A percentile compares a stretch with the other conserved stretches of the same genome.
Conservation (phyloP, 2,888 invertebrate genomes). For the Melinaea marsaeus region DNA sequence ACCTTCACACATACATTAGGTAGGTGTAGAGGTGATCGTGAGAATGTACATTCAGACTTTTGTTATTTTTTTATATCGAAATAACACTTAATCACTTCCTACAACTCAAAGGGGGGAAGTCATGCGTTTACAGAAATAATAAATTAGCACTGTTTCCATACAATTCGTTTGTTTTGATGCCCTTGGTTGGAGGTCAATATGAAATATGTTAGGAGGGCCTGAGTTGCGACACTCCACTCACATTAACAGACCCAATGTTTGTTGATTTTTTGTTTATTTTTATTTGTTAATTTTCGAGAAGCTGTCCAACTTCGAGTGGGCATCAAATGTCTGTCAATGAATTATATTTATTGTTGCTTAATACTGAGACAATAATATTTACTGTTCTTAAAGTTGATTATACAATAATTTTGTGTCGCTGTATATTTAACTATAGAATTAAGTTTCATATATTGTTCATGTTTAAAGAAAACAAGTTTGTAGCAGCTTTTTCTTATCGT, state of each 20-base stretch:
- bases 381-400: neutral
- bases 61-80: constrained; percentile 67
- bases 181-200: constrained; percentile 69
- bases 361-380: constrained; percentile 22
- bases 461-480: constrained; percentile 1
- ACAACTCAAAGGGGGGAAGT: constrained; percentile 74
- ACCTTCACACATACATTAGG: constrained; percentile 54
- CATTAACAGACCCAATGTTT: constrained; percentile 59
- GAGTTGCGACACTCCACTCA: constrained; percentile 57
- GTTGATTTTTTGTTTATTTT: constrained; percentile 42
- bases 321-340: constrained; percentile 45
- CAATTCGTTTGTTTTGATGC: constrained; percentile 48
- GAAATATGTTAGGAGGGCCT: constrained; percentile 53
- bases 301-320: constrained; percentile 57
- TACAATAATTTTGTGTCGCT: neutral
- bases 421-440: neutral
- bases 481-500: constrained; percentile 1
- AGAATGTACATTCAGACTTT: constrained; percentile 62
- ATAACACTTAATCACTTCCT: constrained; percentile 73
- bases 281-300: constrained; percentile 66
- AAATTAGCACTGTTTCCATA: constrained; percentile 68
- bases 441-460: neutral
- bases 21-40: constrained; percentile 56
- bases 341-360: constrained; percentile 27
- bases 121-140: constrained; percentile 68